Percentiles rank a stretch among this genome's conserved stretches.
phyloP scores from a whole-genome alignment of 2,113 vertebrate species.

The Laticauda colubrina region DNA sequence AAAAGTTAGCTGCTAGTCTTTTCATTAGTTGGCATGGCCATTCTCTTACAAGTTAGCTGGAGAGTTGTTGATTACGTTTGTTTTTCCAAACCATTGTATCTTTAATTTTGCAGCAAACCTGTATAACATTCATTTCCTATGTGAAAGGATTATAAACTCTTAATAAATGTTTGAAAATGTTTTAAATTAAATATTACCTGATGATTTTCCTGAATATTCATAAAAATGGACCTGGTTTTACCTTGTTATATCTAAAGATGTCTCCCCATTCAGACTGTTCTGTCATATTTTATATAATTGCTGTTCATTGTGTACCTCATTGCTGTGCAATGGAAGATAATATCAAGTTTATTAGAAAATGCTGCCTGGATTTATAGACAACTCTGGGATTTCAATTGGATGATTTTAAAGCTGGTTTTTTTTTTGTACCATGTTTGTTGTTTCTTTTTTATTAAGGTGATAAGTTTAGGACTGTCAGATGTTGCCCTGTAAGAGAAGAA shows the following conservation, averaged over 20 bases:
- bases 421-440: slow-evolving; percentile 1
- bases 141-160: neutral
- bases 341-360: slow-evolving; percentile 33
- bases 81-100: neutral
- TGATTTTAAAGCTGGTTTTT: neutral
- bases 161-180: slow-evolving; percentile 1
- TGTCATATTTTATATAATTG: neutral
- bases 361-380: neutral
- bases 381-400: slow-evolving; percentile 4
- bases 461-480: neutral
- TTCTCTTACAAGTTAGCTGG: neutral
- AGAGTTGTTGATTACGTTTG: neutral
- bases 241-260: neutral
- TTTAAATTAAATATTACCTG: neutral
- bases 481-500: neutral
- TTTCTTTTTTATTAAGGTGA: rapidly evolving
- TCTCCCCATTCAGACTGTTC: slow-evolving; percentile 8
- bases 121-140: neutral
- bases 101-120: neutral
- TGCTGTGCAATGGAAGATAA: slow-evolving; percentile 28
- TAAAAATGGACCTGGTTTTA: neutral
- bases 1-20: neutral
- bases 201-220: neutral
- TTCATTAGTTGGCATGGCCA: neutral
- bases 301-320: slow-evolving; percentile 1